Conservation (phyloP, 2,113 vertebrate genomes). For the Bos javanicus region DNA sequence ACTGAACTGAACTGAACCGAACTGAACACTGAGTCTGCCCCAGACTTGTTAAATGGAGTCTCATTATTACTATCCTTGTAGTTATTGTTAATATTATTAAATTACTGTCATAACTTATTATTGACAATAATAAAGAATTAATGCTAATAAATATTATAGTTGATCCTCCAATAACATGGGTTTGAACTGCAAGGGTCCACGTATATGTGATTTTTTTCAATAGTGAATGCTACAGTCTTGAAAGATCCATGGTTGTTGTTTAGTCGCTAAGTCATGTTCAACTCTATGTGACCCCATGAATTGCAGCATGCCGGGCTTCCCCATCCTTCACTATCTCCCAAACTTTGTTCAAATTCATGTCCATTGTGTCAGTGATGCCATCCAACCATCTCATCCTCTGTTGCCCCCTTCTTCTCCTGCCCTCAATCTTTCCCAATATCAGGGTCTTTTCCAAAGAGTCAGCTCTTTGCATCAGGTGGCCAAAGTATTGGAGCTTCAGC, state of each 20-base stretch:
- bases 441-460: no score
- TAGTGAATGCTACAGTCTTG: not conserved
- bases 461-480: no score
- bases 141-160: not conserved
- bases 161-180: not conserved
- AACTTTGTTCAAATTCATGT: no score
- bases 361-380: no score
- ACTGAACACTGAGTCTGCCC: not conserved
- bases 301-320: no score
- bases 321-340: no score
- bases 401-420: no score
- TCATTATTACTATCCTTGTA: not conserved
- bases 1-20: no score
- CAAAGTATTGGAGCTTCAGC: no score
- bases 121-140: not conserved
- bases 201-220: not conserved
- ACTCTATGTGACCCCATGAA: no score
- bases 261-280: not conserved
- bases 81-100: not conserved
- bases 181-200: not conserved
- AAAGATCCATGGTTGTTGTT: not conserved
- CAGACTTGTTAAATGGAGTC: not conserved
- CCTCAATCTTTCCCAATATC: no score
- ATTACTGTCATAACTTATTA: not conserved
- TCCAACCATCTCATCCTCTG: no score